Conservation (phyloP, 2,113 vertebrate genomes). For the Boleophthalmus pectinirostris region DNA sequence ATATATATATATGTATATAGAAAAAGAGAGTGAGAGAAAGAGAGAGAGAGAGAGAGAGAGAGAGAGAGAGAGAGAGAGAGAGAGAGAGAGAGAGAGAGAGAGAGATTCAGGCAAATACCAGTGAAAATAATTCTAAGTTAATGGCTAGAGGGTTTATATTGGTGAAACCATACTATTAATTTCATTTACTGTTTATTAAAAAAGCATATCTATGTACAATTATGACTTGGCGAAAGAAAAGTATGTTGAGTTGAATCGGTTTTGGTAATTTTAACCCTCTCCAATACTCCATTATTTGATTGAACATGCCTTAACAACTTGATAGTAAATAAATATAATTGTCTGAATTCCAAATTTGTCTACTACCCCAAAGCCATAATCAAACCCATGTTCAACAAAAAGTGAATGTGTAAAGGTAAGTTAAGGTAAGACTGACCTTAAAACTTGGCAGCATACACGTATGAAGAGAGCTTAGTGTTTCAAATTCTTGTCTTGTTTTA, state of each 20-base stretch:
- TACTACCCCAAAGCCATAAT: background rate
- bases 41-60: too few relatives aligned
- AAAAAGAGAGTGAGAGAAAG: too few relatives aligned
- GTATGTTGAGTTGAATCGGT: background rate
- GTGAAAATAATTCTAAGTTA: background rate
- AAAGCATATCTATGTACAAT: background rate
- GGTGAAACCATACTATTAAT: too few relatives aligned
- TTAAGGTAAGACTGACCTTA: slow-evolving; percentile 39
- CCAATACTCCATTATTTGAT: background rate
- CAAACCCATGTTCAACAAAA: background rate
- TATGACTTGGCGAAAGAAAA: background rate
- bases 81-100: too few relatives aligned
- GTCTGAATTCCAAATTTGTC: background rate
- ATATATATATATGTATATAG: too few relatives aligned
- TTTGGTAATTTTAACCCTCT: background rate
- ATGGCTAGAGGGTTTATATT: too few relatives aligned
- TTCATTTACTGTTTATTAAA: background rate
- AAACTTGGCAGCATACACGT: background rate
- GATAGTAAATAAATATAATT: background rate
- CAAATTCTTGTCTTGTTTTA: background rate
- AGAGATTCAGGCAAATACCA: background rate
- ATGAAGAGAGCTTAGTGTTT: background rate
- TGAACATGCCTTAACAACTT: background rate
- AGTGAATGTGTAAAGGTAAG: background rate
- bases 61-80: too few relatives aligned